Percentiles rank a stretch among this genome's conserved stretches.
These are phyloP conservation scores for Drosophila melanica DNA, from an alignment of 1,140 invertebrate species.

Conservation along the genomic window DNA sequence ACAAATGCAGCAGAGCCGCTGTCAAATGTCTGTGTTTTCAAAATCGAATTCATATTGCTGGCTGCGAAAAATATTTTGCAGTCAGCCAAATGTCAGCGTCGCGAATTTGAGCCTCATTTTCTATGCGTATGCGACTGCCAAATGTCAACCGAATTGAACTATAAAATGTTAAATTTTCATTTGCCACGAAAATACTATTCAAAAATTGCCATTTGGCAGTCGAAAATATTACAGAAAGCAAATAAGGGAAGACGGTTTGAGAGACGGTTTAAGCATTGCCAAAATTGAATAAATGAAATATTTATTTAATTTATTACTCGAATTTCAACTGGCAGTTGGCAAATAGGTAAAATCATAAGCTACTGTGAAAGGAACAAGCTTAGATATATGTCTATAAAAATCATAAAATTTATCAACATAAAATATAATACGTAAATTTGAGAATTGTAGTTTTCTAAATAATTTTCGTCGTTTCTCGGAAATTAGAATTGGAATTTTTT, in stretches of 20 bases:
- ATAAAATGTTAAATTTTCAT: conserved; percentile 79
- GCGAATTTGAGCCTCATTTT: conserved; percentile 68
- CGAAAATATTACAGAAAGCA: conserved; percentile 19
- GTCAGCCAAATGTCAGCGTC: conserved; percentile 30
- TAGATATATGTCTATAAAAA: no score
- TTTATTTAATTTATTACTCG: neutral
- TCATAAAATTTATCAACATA: no score
- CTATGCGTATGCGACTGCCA: conserved; percentile 74
- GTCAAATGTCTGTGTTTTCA: conserved; percentile 71
- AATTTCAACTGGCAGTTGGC: neutral
- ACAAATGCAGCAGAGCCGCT: conserved; percentile 60
- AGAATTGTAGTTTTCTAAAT: no score
- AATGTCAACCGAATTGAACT: conserved; percentile 79
- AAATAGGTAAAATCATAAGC: no score
- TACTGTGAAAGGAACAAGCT: no score
- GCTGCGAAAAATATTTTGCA: conserved; percentile 17
- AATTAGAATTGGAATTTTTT: no score
- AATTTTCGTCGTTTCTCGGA: no score
- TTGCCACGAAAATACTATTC: conserved; percentile 43
- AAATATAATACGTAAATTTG: no score
- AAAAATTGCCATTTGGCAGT: conserved; percentile 14
- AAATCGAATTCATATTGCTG: conserved; percentile 34
- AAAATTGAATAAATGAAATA: conserved; percentile 18
- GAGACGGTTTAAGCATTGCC: conserved; percentile 11
- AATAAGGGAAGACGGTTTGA: neutral